These are phyloP conservation scores for Tauraco erythrolophus DNA, from an alignment of 2,113 vertebrate species.

Conservation along the genomic window DNA sequence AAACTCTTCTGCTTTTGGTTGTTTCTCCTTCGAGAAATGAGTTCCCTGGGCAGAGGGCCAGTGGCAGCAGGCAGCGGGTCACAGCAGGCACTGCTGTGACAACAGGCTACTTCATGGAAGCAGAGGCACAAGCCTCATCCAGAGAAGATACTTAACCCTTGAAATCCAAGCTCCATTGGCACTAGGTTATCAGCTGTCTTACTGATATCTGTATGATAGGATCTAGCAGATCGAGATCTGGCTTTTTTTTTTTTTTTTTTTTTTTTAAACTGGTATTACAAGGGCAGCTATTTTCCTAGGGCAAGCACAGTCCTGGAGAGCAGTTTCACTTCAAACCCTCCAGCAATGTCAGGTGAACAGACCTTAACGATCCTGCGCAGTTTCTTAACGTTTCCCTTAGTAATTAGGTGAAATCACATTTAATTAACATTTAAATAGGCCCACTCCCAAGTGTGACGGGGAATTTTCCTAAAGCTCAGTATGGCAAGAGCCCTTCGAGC, in stretches of 20 bases:
- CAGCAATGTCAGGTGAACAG: background rate
- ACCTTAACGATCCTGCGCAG: background rate
- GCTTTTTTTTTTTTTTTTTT: background rate
- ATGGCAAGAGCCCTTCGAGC: background rate
- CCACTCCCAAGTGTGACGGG: background rate
- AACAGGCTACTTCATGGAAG: background rate
- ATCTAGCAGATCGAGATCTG: background rate
- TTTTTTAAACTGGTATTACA: background rate
- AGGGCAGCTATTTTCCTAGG: background rate
- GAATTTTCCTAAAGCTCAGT: background rate
- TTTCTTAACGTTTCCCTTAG: background rate
- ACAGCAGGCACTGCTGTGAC: background rate
- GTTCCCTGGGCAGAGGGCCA: rapidly evolving
- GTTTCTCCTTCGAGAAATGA: background rate
- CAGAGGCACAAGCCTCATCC: background rate
- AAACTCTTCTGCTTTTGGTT: background rate
- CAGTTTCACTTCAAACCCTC: background rate
- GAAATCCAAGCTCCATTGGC: background rate
- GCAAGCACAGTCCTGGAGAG: background rate
- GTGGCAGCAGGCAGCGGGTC: rapidly evolving
- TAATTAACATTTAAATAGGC: background rate
- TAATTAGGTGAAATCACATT: background rate
- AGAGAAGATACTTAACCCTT: background rate
- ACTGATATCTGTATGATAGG: background rate
- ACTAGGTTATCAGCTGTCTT: background rate